Evolutionary conservation across 2,888 invertebrate genomes (phyloP).

Genomic region (Drosophila subsilvestris): DNA sequence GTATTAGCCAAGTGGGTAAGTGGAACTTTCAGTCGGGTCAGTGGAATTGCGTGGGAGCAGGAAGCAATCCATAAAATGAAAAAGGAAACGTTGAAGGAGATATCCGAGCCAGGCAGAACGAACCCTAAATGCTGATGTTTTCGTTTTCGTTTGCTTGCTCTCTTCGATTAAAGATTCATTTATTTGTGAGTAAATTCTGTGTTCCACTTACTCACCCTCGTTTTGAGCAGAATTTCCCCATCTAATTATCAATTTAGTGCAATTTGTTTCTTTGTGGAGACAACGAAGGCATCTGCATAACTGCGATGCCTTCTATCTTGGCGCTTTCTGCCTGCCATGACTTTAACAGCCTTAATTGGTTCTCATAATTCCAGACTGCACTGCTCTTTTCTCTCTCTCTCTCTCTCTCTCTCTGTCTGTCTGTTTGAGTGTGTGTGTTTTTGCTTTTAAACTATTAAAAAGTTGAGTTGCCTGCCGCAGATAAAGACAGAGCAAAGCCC

Average conservation of each 20-base stretch:
- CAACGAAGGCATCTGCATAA: constrained; percentile 61
- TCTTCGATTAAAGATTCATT: constrained; percentile 15
- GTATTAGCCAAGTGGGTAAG: constrained; percentile 50
- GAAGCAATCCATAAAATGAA: constrained; percentile 20
- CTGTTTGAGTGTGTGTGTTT: constrained; percentile 24
- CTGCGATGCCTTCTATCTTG: constrained; percentile 43
- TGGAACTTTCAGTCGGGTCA: constrained; percentile 26
- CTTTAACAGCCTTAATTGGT: constrained; percentile 72
- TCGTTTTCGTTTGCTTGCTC: not conserved
- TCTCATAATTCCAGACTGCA: constrained; percentile 38
- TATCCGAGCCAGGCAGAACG: not conserved
- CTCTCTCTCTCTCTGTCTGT: constrained; percentile 12
- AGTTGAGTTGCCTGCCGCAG: constrained; percentile 69
- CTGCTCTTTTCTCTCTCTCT: constrained; percentile 11
- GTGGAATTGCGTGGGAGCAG: constrained; percentile 35
- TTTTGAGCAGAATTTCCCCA: constrained; percentile 25
- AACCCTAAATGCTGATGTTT: constrained; percentile 13
- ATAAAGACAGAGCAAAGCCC: constrained; percentile 47
- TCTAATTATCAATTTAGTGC: constrained; percentile 78
- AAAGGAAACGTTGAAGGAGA: constrained; percentile 2
- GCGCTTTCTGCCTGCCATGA: constrained; percentile 33
- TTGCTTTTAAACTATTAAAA: constrained; percentile 74
- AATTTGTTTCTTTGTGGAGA: constrained; percentile 60
- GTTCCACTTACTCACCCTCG: constrained; percentile 24
- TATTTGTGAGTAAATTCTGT: constrained; percentile 9